Evolutionary conservation across 2,797 vertebrate species (phyloP), one percentile per base, ranked within the genome.

Genomic region (Tenualosa ilisha): DNA sequence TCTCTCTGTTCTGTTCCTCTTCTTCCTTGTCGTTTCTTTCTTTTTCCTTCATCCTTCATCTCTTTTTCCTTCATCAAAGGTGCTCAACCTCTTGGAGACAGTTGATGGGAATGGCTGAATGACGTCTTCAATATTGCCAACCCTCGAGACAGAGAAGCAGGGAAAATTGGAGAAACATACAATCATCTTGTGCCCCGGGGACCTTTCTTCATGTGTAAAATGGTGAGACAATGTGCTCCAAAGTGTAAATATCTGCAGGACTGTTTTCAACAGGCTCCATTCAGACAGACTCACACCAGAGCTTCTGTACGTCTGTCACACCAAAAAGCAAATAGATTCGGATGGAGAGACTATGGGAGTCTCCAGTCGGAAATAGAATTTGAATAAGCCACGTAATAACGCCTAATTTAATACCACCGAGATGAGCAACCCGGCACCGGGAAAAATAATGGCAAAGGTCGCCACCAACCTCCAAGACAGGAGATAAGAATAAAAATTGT

Each of bases 381-480:
- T 79, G 46, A 79, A 79, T 79, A 79, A 79, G 72, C 37, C 72
- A 0, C 46, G 72, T 79, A 79, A 79, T 79, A 46, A 79, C 37
- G 72, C 72, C 46, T 79, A 79, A 79, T 79, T 46, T 46, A 79
- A 79, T 79, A 37, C 40, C 40, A 20, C 72, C 6, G 17, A 46
- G 15, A 43, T 6, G 13, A 20, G 26, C 6, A 3, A 17, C 40
- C 7, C 6, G 40, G 65, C 65, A 7, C 15, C 37, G 6, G 40
- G 40, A 24, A 79, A 15, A 79, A 40, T 17, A 22, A 11, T 43
- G 40, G 72, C 72, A 46, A 79, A 79, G 72, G 72, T 79, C 7
- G 22, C 3, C 8, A 6, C 72, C 8, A 20, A 46, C 72, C 72
- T 9, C 7, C 3, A 9, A 46, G 65, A 72, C 26, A 72, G 65